Percentiles rank a stretch among this genome's conserved stretches.
phyloP scores from a whole-genome alignment of 2,113 vertebrate species.

The Vanacampus margaritifer region DNA sequence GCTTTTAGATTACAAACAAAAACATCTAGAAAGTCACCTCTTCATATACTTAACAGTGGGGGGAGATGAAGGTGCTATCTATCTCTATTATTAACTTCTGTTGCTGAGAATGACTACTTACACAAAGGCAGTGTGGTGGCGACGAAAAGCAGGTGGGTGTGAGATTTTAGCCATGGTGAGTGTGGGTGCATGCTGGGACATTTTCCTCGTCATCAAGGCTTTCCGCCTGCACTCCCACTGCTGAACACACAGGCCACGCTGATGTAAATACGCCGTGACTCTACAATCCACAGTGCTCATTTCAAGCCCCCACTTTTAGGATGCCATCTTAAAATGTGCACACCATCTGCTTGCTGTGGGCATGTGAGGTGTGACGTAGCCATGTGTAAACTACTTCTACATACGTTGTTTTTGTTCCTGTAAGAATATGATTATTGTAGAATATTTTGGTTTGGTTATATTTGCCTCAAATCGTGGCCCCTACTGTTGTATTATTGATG shows the following conservation, averaged over 20 bases:
- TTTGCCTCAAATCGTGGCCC: background rate
- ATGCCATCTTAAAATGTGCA: conserved; percentile 39
- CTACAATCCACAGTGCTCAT: conserved; percentile 15
- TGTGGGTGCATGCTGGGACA: conserved; percentile 64
- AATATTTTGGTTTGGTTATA: background rate
- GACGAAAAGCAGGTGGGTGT: conserved; percentile 58
- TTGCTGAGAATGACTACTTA: background rate
- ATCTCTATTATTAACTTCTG: conserved; percentile 3
- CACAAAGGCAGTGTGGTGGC: conserved; percentile 33
- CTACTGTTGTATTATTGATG: background rate
- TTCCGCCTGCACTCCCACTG: conserved; percentile 34
- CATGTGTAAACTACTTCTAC: background rate
- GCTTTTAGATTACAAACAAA: background rate
- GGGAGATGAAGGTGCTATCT: background rate
- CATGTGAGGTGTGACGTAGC: conserved; percentile 10
- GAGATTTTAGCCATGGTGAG: conserved; percentile 52
- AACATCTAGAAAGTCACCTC: background rate
- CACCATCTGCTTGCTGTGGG: conserved; percentile 55
- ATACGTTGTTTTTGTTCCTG: conserved; percentile 2
- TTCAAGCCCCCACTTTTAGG: conserved; percentile 34
- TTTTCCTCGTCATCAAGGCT: conserved; percentile 56
- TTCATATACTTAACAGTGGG: background rate
- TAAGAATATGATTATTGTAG: background rate
- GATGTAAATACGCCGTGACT: conserved; percentile 33
- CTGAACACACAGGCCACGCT: conserved; percentile 22